Conservation (phyloP, 2,888 invertebrate species). For the Maniola hyperantus region DNA sequence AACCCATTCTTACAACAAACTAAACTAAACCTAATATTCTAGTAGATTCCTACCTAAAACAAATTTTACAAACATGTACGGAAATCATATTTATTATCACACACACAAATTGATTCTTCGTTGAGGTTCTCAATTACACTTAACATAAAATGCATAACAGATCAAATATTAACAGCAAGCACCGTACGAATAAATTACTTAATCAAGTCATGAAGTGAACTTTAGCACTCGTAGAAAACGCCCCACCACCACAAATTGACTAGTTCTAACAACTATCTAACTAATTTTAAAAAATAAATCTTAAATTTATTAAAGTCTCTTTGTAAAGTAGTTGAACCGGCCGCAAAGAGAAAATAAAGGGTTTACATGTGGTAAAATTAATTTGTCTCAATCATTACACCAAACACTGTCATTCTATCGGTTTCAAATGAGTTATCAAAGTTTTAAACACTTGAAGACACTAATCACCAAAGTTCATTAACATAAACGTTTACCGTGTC, state of each 20-base stretch:
- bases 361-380: conserved; percentile 37
- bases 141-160: conserved; percentile 60
- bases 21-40: conserved; percentile 56
- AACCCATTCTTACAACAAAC: conserved; percentile 61
- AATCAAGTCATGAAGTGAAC: conserved; percentile 69
- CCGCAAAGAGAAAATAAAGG: conserved; percentile 60
- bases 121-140: conserved; percentile 66
- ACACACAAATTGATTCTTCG: conserved; percentile 62
- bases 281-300: conserved; percentile 58
- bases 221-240: conserved; percentile 76
- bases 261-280: conserved; percentile 78
- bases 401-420: conserved; percentile 48
- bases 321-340: conserved; percentile 71
- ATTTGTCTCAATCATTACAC: conserved; percentile 36
- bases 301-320: conserved; percentile 76
- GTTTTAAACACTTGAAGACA: conserved; percentile 45
- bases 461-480: conserved; percentile 32
- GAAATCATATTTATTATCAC: conserved; percentile 47
- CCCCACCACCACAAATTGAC: conserved; percentile 80
- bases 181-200: conserved; percentile 70
- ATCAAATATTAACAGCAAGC: conserved; percentile 75
- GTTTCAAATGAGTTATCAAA: conserved; percentile 55
- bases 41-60: conserved; percentile 53
- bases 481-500: conserved; percentile 50
- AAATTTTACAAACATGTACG: conserved; percentile 50